phyloP scores from a whole-genome alignment of 2,797 vertebrate species.

The Chaenodraco wilsoni region DNA sequence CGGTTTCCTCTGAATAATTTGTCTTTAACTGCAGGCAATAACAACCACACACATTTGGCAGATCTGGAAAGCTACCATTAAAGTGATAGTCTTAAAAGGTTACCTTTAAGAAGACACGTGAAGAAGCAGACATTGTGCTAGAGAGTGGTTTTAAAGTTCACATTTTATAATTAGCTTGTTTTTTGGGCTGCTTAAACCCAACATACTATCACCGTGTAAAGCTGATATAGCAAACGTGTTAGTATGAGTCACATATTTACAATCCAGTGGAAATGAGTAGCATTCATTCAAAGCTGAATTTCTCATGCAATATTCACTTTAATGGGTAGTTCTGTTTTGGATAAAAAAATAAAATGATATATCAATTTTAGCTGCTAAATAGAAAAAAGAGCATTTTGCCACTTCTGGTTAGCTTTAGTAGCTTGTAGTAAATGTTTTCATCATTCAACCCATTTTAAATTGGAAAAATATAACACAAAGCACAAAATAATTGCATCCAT shows the following conservation, averaged over 20 bases:
- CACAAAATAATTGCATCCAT: not conserved
- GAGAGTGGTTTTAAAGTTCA: too few relatives aligned
- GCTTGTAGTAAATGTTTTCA: too few relatives aligned
- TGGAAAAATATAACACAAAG: not conserved
- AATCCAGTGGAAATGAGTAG: too few relatives aligned
- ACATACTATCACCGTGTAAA: too few relatives aligned
- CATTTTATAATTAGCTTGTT: too few relatives aligned
- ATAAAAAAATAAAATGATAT: too few relatives aligned
- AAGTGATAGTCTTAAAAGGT: not conserved
- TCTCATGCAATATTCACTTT: not conserved
- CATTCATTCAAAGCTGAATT: too few relatives aligned
- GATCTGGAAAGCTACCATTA: not conserved
- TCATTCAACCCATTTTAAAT: not conserved
- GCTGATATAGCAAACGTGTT: too few relatives aligned
- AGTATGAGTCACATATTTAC: too few relatives aligned
- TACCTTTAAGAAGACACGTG: not conserved
- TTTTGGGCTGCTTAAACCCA: too few relatives aligned
- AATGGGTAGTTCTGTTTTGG: not conserved
- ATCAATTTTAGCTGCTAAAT: not conserved
- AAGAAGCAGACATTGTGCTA: not conserved
- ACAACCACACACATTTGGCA: constrained; percentile 8
- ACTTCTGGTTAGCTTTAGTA: too few relatives aligned
- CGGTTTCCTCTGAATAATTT: not conserved
- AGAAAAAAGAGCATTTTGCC: too few relatives aligned
- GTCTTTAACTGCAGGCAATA: constrained; percentile 21